Base-by-base conservation (phyloP, 2,113 vertebrate species). In the Perca flavescens region DNA sequence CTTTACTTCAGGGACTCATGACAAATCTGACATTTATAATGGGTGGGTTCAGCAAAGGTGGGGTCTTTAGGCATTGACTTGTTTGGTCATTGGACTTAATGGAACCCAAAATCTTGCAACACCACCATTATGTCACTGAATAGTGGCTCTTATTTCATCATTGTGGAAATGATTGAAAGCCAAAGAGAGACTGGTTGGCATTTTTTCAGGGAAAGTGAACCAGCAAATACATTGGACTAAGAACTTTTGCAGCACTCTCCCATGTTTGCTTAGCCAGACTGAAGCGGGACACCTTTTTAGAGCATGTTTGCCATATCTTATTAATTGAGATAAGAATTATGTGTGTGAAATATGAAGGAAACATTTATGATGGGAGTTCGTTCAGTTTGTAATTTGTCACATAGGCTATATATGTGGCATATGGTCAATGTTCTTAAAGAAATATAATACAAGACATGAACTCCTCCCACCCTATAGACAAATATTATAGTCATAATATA, bases 151-250 rank as follows among this genome's bases (percentile, higher is more conserved):
- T 68, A 47, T 58, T 69, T 19, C 28, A 60, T 57, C 52, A 57
- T 4, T 9, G 22, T 28, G 36, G 73, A 15, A 12, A n/a, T 4
- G 21, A 8, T 57, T 67, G 0, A 13, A 57, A 14, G 36, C 46
- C 15, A 54, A 28, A 43, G n/a, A 65, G 5, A 76, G 49, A 40
- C 61, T 64, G 61, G 73, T 14, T 54, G 62, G 52, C 62, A n/a
- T 4, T 16, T n/a, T 6, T 31, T 47, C 63, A 47, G 36, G 7
- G 47, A 63, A 43, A 14, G 10, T 43, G 34, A 12, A 25, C 12
- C 1, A 3, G 17, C 31, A 54, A 53, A 43, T 31, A 0, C 21
- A 19, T 5, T 25, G 2, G 17, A 62, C 72, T 40, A 28, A 53
- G 22, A 7, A 8, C 14, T 0, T 9, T 17, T 15, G 2, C 7